phyloP scores from a whole-genome alignment of 2,113 vertebrate species.

The Amblyopsis rosae region DNA sequence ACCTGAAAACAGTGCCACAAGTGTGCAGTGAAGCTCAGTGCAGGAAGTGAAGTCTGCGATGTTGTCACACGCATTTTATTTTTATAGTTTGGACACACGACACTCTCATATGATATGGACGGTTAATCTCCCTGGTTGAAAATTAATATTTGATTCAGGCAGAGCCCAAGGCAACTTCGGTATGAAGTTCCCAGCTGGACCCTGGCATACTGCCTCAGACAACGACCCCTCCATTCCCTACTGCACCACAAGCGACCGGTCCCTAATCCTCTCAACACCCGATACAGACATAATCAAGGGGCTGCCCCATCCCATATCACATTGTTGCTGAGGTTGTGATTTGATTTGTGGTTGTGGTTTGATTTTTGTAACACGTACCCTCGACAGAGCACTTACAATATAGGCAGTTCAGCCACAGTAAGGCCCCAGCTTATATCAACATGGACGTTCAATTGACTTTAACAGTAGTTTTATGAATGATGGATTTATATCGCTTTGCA shows the following conservation, averaged over 20 bases:
- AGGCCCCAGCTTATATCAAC: conserved; percentile 53
- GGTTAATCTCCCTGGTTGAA: conserved; percentile 38
- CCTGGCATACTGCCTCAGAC: conserved; percentile 41
- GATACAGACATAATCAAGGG: conserved; percentile 1
- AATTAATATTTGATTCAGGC: conserved; percentile 61
- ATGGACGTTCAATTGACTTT: conserved; percentile 38
- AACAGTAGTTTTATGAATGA: conserved; percentile 47
- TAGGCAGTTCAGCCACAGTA: conserved; percentile 10
- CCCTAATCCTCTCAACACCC: conserved; percentile 57
- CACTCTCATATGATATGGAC: conserved; percentile 45
- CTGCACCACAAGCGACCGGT: conserved; percentile 30
- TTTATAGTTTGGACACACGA: conserved; percentile 60
- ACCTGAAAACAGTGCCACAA: conserved; percentile 48
- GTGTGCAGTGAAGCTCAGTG: conserved; percentile 48
- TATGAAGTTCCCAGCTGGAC: conserved; percentile 32
- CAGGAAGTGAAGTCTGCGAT: conserved; percentile 51
- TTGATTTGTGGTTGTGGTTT: too few species aligned
- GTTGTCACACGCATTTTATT: conserved; percentile 63
- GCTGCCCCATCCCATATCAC: conserved; percentile 35
- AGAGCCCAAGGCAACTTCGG: conserved; percentile 37
- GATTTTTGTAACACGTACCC: conserved; percentile 17
- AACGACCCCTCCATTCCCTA: too few species aligned
- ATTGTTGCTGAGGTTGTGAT: conserved; percentile 37
- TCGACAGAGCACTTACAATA: conserved; percentile 8
- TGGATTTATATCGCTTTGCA: conserved; percentile 44